Evolutionary conservation across 2,113 vertebrate genomes (phyloP), one percentile per base, ranked within the genome.

Genomic region (Ictalurus punctatus): DNA sequence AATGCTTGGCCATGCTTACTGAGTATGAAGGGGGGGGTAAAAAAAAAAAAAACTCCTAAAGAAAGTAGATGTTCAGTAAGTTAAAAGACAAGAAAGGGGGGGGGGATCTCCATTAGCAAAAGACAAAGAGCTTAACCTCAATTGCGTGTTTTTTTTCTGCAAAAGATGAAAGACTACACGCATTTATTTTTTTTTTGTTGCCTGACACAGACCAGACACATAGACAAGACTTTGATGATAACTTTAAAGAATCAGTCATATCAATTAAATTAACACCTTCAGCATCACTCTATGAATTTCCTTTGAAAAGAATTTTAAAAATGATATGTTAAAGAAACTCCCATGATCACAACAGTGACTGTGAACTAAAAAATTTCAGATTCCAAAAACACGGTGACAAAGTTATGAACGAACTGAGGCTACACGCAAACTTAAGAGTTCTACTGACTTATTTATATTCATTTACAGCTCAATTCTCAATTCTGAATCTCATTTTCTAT

Each of bases 251-350:
- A 83, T 71, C 61, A 82, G 40, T 34, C 40, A 37, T 52, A 34
- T 69, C 86, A 40, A 8, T 78, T 56, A 78, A 63, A 86, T 86
- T 14, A 87, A 82, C 86, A 58, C 61, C 80, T 54, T 30, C 59
- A 27, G 78, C 63, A 82, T 65, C 48, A 23, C 19, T 71, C 78
- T 71, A 69, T 54, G 61, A 8, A 63, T 23, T 48, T 63, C 74
- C 17, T 79, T 86, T 40, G n/a, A 79, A 56, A 7, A 78, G 16
- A 7, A 48, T n/a, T 21, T 8, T 7, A 85, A 84, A 12, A 25
- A 27, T 27, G 0, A 54, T 13, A 79, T n/a, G 16, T 27, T 44
- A 40, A 78, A 27, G 0, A 48, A 48, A 23, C 19, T 48, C 37
- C 12, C 40, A 78, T 48, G 23, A 78, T 27, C 34, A 74, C 37